A percentile compares a stretch with the other conserved stretches of the same genome.
These are phyloP conservation scores for Apis laboriosa DNA, from an alignment of 1,140 invertebrate species.

Conservation along the genomic window DNA sequence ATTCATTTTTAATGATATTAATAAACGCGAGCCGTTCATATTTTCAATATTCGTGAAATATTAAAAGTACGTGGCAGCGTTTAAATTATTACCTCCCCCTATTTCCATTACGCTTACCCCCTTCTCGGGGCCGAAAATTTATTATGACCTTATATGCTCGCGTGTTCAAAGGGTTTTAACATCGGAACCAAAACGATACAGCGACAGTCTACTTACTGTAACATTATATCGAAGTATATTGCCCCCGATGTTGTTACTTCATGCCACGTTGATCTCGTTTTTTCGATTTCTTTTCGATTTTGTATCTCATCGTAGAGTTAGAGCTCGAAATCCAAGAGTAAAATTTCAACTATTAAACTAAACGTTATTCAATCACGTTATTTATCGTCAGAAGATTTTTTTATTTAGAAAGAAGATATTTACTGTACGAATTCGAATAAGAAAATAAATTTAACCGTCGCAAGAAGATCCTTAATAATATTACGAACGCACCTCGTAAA, in stretches of 20 bases:
- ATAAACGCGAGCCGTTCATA: neutral
- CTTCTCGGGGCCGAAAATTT: conserved; percentile 23
- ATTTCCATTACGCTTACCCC: conserved; percentile 17
- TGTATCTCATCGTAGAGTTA: neutral
- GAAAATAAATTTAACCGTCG: no score
- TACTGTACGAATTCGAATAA: no score
- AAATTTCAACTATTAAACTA: no score
- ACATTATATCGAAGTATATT: conserved; percentile 22
- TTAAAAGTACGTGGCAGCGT: neutral
- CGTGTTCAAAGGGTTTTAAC: neutral
- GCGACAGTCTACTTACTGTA: conserved; percentile 22
- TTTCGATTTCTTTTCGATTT: neutral
- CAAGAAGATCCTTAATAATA: no score
- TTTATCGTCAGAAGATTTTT: no score
- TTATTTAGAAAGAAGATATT: no score
- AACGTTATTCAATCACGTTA: no score
- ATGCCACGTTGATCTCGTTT: neutral
- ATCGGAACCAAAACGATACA: conserved; percentile 10
- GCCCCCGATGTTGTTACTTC: conserved; percentile 12
- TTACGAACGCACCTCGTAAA: no score
- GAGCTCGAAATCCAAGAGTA: no score
- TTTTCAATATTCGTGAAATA: conserved; percentile 13
- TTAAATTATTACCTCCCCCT: conserved; percentile 8
- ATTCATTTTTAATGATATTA: neutral
- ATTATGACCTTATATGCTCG: conserved; percentile 35